A percentile compares a stretch with the other conserved stretches of the same genome.
Conservation (phyloP, 2,797 vertebrate species). For the Telmatherina bonti region DNA sequence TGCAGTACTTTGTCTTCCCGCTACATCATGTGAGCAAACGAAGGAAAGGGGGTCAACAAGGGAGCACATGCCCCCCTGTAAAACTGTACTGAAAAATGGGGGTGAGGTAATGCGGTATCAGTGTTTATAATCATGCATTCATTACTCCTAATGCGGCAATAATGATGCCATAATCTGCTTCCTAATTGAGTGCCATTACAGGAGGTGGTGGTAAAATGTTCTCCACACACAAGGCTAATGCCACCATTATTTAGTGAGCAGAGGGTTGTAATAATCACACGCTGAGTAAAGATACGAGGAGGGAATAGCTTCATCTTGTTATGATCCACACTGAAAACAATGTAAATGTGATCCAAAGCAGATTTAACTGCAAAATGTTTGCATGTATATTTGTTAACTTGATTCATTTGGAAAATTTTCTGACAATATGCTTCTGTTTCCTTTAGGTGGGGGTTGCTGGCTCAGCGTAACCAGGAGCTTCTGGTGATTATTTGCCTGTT, state of each 20-base stretch:
- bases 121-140: constrained; percentile 68
- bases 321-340: constrained; percentile 21
- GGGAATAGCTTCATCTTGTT: constrained; percentile 43
- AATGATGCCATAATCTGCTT: constrained; percentile 67
- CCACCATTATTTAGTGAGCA: constrained; percentile 58
- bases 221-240: constrained; percentile 50
- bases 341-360: constrained; percentile 8
- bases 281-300: constrained; percentile 31
- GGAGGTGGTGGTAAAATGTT: constrained; percentile 51
- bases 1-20: constrained; percentile 51
- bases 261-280: constrained; percentile 30
- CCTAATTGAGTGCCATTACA: constrained; percentile 71
- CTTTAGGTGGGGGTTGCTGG: constrained; percentile 55
- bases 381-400: neutral
- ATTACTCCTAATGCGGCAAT: constrained; percentile 69
- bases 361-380: neutral
- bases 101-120: constrained; percentile 57
- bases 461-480: constrained; percentile 19
- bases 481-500: constrained; percentile 8
- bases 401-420: constrained; percentile 5
- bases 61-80: constrained; percentile 48
- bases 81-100: constrained; percentile 61
- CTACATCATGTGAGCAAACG: constrained; percentile 44
- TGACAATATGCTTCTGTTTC: constrained; percentile 46
- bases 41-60: constrained; percentile 41